Conservation (phyloP, 1,140 invertebrate genomes). For the Atta cephalotes region DNA sequence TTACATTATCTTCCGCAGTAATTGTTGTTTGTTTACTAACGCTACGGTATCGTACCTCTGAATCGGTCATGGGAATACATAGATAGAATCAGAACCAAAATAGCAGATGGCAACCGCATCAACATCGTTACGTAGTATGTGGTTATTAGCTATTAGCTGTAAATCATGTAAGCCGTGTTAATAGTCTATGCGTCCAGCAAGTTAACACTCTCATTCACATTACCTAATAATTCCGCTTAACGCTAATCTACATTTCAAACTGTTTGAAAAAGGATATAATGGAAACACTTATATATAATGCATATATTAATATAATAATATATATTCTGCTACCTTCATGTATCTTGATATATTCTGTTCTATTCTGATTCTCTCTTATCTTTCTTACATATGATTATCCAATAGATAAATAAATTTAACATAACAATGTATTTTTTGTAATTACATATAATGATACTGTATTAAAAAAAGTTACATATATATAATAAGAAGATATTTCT, state of each 20-base stretch:
- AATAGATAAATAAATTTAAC: background rate
- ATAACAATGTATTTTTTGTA: background rate
- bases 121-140: conserved; percentile 34
- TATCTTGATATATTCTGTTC: no score
- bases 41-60: background rate
- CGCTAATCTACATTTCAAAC: background rate
- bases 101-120: conserved; percentile 43
- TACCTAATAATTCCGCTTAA: conserved; percentile 63
- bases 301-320: conserved; percentile 1
- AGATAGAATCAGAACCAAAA: conserved; percentile 31
- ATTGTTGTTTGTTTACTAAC: conserved; percentile 25
- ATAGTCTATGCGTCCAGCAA: conserved; percentile 39
- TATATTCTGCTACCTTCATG: background rate
- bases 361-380: background rate
- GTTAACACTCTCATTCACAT: conserved; percentile 64
- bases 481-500: background rate
- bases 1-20: background rate
- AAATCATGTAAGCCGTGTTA: conserved; percentile 53
- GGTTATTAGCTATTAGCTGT: conserved; percentile 55
- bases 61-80: background rate
- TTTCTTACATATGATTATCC: background rate
- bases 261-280: background rate
- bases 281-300: background rate
- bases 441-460: no score
- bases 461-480: background rate